These are phyloP conservation scores for Festucalex cinctus DNA, from an alignment of 2,113 vertebrate genomes.

Conservation along the genomic window DNA sequence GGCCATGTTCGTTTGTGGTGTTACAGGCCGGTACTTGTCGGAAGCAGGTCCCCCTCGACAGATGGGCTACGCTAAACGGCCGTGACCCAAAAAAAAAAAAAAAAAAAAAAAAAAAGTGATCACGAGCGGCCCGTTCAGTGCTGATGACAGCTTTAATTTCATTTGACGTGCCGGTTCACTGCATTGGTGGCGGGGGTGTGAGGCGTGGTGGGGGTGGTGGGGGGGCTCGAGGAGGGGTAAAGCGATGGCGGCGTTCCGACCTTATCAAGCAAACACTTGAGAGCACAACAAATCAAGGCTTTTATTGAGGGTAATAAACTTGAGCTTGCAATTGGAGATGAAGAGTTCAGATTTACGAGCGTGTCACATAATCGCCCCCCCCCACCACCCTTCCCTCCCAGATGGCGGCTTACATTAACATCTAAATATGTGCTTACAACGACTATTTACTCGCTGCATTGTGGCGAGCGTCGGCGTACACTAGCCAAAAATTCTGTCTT, in stretches of 20 bases:
- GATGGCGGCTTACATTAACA: conserved; percentile 53
- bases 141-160: conserved; percentile 43
- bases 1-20: not conserved
- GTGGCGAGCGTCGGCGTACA: no score
- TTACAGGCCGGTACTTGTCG: not conserved
- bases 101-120: not conserved
- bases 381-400: conserved; percentile 41
- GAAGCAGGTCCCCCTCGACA: not conserved
- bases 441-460: not conserved
- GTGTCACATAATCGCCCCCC: conserved; percentile 45
- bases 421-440: conserved; percentile 39
- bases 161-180: conserved; percentile 23
- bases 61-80: conserved; percentile 1
- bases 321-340: conserved; percentile 66
- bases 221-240: not conserved
- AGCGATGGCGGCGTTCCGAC: conserved; percentile 61
- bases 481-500: not conserved
- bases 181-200: not conserved
- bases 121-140: not conserved
- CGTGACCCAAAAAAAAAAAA: no score
- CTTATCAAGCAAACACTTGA: conserved; percentile 72
- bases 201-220: not conserved
- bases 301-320: conserved; percentile 76
- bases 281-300: conserved; percentile 76
- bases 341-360: conserved; percentile 73